These are phyloP conservation scores for Falco naumanni DNA, from an alignment of 2,797 vertebrate species.

Conservation along the genomic window DNA sequence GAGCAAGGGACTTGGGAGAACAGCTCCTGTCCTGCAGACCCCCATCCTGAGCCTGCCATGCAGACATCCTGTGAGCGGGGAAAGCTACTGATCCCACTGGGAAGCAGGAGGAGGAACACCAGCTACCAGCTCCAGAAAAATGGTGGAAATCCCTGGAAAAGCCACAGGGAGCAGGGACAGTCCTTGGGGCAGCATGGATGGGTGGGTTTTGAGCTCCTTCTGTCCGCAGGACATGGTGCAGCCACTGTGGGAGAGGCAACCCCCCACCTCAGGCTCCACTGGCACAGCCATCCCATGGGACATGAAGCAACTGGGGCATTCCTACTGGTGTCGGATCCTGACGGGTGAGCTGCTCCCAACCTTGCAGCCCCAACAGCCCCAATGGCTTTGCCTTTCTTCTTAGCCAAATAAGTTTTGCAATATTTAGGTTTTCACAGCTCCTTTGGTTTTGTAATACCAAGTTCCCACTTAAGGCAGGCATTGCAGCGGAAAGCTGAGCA, in stretches of 20 bases:
- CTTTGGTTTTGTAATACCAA: rapidly evolving
- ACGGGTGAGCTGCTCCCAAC: not conserved
- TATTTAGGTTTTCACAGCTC: not conserved
- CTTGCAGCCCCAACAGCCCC: rapidly evolving
- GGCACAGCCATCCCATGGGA: rapidly evolving
- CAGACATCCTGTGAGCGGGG: not conserved
- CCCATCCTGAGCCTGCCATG: not conserved
- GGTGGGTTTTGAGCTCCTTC: not conserved
- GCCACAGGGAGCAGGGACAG: not conserved
- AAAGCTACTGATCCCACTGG: not conserved
- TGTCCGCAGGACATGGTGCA: not conserved
- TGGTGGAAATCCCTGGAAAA: not conserved
- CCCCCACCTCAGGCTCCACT: rapidly evolving
- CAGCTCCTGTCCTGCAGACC: not conserved
- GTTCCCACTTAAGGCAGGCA: rapidly evolving
- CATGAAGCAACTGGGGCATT: rapidly evolving
- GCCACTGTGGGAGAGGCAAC: not conserved
- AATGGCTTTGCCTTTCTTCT: not conserved
- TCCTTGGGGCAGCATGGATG: rapidly evolving
- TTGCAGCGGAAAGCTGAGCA: not conserved
- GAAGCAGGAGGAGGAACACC: not conserved
- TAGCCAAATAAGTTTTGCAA: not conserved
- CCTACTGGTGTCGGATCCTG: not conserved
- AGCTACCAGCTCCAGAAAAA: not conserved
- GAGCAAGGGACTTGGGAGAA: not conserved